Percentiles rank a stretch among this genome's conserved stretches.
These are phyloP conservation scores for Buceros bicornis DNA, from an alignment of 2,797 vertebrate genomes.

Conservation along the genomic window DNA sequence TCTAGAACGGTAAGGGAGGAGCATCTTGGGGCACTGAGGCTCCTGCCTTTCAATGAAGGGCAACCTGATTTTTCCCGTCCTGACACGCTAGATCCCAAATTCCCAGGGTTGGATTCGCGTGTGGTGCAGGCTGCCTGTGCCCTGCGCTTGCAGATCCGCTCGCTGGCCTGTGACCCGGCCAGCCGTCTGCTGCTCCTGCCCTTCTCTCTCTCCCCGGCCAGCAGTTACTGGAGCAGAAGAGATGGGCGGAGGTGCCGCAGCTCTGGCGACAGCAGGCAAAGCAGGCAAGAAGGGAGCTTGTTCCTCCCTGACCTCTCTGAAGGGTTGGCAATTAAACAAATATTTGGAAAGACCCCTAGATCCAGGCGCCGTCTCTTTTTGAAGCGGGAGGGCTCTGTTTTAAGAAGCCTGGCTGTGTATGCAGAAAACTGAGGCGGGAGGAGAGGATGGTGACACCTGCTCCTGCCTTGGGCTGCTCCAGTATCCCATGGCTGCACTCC, in stretches of 20 bases:
- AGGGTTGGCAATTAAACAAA: not conserved
- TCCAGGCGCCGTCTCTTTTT: not conserved
- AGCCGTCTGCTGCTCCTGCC: not conserved
- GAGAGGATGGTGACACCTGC: constrained; percentile 5
- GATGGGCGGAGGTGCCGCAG: not conserved
- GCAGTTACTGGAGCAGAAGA: constrained; percentile 3
- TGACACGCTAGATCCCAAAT: not conserved
- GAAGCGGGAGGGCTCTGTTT: not conserved
- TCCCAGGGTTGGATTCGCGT: not conserved
- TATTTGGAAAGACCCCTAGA: not conserved
- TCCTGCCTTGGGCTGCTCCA: not conserved
- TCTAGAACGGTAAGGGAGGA: not conserved
- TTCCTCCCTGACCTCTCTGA: not conserved
- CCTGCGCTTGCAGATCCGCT: not conserved
- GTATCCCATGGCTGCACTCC: not conserved
- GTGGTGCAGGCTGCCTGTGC: not conserved
- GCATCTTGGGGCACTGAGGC: accelerated
- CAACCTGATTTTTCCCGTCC: not conserved
- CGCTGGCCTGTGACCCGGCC: not conserved
- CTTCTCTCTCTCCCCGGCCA: not conserved
- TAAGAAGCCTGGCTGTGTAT: not conserved
- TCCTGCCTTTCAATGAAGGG: not conserved
- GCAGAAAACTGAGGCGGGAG: not conserved
- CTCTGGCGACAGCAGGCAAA: not conserved
- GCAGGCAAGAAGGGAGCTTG: not conserved